Conservation (phyloP, 2,888 invertebrate species). For the Leucoma salicis region DNA sequence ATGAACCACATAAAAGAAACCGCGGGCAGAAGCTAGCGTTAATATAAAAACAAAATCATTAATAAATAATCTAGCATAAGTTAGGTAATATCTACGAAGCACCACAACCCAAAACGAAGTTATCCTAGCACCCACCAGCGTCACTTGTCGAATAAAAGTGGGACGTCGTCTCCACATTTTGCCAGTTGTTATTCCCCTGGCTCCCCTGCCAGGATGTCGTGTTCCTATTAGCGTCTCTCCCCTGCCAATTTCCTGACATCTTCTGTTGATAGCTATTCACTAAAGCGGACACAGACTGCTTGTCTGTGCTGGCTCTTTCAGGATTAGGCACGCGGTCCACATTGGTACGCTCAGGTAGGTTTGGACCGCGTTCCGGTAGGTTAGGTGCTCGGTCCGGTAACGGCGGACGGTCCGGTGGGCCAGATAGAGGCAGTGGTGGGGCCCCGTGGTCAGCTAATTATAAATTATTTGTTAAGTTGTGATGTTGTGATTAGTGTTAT, state of each 20-base stretch:
- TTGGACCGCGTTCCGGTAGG: slow-evolving; percentile 43
- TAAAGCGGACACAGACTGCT: slow-evolving; percentile 61
- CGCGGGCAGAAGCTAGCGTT: no score
- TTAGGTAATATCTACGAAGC: slow-evolving; percentile 11
- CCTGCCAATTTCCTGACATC: slow-evolving; percentile 49
- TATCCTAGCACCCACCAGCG: slow-evolving; percentile 60
- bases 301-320: slow-evolving; percentile 35
- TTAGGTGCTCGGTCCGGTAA: slow-evolving; percentile 45
- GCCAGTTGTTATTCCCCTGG: slow-evolving; percentile 58
- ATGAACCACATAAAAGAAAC: no score
- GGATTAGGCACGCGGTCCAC: slow-evolving; percentile 27
- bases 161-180: slow-evolving; percentile 56
- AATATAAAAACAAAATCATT: neutral
- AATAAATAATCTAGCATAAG: neutral
- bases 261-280: slow-evolving; percentile 73
- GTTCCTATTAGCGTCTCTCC: slow-evolving; percentile 48
- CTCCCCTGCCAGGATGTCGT: slow-evolving; percentile 28
- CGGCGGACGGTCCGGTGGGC: slow-evolving; percentile 50
- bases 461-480: slow-evolving; percentile 11
- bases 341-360: slow-evolving; percentile 49
- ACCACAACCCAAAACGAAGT: slow-evolving; percentile 13
- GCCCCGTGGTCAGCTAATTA: slow-evolving; percentile 45
- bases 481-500: slow-evolving; percentile 1
- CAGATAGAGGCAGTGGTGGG: slow-evolving; percentile 59
- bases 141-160: slow-evolving; percentile 72